Evolutionary conservation across 2,888 invertebrate genomes (phyloP).

Genomic region (Pristionchus maxplancki): DNA sequence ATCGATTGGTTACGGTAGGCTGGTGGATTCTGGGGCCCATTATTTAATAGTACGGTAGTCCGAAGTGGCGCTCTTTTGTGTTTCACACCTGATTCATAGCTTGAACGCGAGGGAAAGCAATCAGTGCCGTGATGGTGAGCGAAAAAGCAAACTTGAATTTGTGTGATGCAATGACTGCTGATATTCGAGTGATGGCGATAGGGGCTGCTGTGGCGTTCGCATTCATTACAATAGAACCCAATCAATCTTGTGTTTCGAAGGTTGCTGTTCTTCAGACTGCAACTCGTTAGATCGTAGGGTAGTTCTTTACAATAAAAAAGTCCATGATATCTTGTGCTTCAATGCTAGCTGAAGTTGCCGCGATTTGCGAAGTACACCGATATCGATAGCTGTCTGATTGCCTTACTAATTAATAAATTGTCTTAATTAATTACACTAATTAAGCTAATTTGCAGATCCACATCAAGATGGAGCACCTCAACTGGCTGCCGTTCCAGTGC

Average conservation of each 20-base stretch:
- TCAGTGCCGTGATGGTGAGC: no score
- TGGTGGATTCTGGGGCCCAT: no score
- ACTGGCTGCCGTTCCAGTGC: slow-evolving; percentile 76
- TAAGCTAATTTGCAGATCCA: slow-evolving; percentile 58
- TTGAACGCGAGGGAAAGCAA: no score
- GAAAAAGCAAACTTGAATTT: no score
- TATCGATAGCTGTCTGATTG: neutral
- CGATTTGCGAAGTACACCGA: neutral
- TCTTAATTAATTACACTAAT: neutral
- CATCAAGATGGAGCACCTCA: slow-evolving; percentile 74
- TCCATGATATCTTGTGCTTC: neutral
- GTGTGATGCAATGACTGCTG: no score
- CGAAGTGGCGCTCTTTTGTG: neutral
- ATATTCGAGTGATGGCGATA: neutral
- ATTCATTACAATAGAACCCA: no score
- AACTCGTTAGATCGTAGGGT: no score
- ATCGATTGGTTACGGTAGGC: neutral
- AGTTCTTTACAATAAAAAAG: neutral
- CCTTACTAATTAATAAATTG: neutral
- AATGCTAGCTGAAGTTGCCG: neutral
- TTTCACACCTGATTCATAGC: no score
- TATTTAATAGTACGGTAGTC: neutral
- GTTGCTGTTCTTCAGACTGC: no score
- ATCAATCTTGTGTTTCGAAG: no score
- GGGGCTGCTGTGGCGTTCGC: no score